A percentile compares a stretch with the other conserved stretches of the same genome.
Evolutionary conservation across 2,888 invertebrate genomes (phyloP).

Genomic region (Meteorus colon): DNA sequence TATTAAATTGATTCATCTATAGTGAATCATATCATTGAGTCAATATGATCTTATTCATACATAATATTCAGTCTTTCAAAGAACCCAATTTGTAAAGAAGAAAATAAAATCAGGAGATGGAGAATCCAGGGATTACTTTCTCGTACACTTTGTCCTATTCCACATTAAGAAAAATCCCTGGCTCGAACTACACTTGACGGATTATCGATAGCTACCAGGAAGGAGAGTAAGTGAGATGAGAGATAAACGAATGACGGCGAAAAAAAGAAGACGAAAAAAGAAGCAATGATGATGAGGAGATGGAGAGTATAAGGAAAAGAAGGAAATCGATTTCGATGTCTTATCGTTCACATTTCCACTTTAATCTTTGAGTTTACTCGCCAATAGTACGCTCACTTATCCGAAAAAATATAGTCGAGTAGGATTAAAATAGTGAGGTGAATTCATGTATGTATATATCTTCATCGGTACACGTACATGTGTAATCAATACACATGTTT

Average conservation of each 20-base stretch:
- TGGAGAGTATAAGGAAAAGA: neutral
- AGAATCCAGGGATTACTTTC: neutral
- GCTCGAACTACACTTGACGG: neutral
- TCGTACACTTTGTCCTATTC: neutral
- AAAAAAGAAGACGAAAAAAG: neutral
- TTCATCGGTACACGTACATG: too few relatives aligned
- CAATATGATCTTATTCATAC: too few relatives aligned
- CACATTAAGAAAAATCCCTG: neutral
- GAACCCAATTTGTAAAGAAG: neutral
- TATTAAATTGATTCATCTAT: neutral
- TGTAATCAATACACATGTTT: too few relatives aligned
- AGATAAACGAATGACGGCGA: neutral
- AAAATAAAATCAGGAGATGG: neutral
- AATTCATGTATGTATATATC: neutral
- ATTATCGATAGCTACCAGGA: neutral
- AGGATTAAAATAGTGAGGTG: neutral
- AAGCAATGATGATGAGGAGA: neutral
- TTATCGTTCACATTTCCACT: slow-evolving; percentile 15
- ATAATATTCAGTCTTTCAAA: neutral
- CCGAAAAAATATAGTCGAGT: neutral
- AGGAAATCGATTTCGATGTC: neutral
- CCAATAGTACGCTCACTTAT: neutral
- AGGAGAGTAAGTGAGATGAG: slow-evolving; percentile 2
- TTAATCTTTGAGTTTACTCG: neutral
- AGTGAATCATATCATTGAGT: neutral